Evolutionary conservation across 2,113 vertebrate genomes (phyloP).

Genomic region (Motacilla alba): DNA sequence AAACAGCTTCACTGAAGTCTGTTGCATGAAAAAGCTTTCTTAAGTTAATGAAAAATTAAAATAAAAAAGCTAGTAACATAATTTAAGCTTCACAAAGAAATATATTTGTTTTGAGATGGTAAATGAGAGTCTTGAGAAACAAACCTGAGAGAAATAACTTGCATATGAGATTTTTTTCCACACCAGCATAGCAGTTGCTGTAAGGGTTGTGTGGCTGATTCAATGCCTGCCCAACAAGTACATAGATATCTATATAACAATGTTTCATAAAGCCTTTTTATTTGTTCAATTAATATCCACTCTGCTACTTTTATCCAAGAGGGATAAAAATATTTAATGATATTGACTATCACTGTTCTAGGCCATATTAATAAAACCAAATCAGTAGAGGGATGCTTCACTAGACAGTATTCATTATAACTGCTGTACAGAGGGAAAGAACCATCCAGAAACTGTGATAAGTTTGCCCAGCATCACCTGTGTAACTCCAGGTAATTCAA

Average conservation of each 20-base stretch:
- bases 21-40: neutral
- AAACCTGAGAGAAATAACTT: neutral
- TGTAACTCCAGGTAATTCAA: slow-evolving; percentile 48
- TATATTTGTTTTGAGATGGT: neutral
- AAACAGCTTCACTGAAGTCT: neutral
- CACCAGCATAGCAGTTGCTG: neutral
- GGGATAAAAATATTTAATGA: slow-evolving; percentile 46
- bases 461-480: slow-evolving; percentile 36
- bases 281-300: slow-evolving; percentile 26
- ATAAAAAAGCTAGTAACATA: neutral
- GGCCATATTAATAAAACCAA: slow-evolving; percentile 53
- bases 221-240: neutral
- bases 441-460: slow-evolving; percentile 23
- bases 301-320: slow-evolving; percentile 1
- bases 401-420: slow-evolving; percentile 30
- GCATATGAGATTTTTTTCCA: neutral
- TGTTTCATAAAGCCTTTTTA: neutral
- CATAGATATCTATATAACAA: neutral
- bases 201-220: neutral
- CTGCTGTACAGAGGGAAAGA: slow-evolving; percentile 42
- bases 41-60: neutral
- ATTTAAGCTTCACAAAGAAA: neutral
- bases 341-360: slow-evolving; percentile 17
- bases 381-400: slow-evolving; percentile 27
- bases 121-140: neutral